Percentiles rank a stretch among this genome's conserved stretches.
These are phyloP conservation scores for Listronotus bonariensis DNA, from an alignment of 1,140 invertebrate genomes.

Conservation along the genomic window DNA sequence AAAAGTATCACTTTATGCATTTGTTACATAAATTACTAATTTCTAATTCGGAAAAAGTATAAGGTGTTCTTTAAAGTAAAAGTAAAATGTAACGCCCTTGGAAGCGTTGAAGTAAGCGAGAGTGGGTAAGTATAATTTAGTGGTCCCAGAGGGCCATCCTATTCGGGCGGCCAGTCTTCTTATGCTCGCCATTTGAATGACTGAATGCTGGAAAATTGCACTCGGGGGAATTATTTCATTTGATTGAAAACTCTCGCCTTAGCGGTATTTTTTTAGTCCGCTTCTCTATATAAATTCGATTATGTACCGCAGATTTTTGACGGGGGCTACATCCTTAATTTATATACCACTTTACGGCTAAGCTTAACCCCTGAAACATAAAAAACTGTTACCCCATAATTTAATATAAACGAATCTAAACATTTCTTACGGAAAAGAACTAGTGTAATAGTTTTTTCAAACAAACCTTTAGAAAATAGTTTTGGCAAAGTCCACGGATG, in stretches of 20 bases:
- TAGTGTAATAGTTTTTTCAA: too few species aligned
- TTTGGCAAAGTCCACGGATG: too few species aligned
- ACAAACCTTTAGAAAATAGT: too few species aligned
- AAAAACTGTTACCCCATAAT: background rate
- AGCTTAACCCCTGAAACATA: background rate
- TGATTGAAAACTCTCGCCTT: conserved; percentile 56
- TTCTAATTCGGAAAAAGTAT: too few species aligned
- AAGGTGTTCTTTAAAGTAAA: conserved; percentile 3
- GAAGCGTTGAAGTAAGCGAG: conserved; percentile 51
- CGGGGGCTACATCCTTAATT: conserved; percentile 21
- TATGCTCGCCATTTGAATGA: conserved; percentile 50
- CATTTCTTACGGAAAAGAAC: background rate
- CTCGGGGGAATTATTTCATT: conserved; percentile 55
- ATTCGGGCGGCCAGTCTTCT: conserved; percentile 47
- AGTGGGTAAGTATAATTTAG: conserved; percentile 55
- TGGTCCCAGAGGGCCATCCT: conserved; percentile 46
- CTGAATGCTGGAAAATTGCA: conserved; percentile 53
- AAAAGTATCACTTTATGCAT: too few species aligned
- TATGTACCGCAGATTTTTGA: conserved; percentile 52
- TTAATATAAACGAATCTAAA: background rate
- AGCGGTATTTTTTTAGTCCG: conserved; percentile 51
- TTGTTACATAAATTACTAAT: too few species aligned
- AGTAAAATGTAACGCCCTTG: conserved; percentile 18
- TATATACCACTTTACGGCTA: conserved; percentile 23
- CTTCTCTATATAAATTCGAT: conserved; percentile 63